Conservation (phyloP, 2,888 invertebrate species). For the Amorpha juglandis region DNA sequence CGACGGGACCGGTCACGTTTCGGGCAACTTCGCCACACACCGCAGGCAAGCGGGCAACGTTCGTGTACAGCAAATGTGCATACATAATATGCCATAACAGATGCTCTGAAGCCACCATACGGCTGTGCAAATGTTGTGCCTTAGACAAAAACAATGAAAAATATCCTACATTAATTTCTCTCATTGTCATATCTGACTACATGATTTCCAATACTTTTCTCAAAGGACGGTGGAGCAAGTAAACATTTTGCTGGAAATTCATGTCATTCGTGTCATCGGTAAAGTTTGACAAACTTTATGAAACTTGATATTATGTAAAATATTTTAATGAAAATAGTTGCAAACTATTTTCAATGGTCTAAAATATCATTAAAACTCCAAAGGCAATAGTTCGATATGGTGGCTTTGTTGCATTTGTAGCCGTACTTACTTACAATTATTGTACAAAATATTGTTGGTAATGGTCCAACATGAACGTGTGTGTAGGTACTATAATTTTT, state of each 20-base stretch:
- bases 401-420: background rate
- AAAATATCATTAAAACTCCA: background rate
- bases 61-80: conserved; percentile 50
- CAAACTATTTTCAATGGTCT: background rate
- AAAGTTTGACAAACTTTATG: background rate
- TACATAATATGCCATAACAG: conserved; percentile 24
- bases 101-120: conserved; percentile 26
- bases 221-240: background rate
- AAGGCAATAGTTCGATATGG: background rate
- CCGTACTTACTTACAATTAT: background rate
- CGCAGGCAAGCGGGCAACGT: conserved; percentile 88
- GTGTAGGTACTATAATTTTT: background rate
- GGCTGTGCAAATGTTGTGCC: conserved; percentile 32
- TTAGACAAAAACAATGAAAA: conserved; percentile 8
- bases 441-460: background rate
- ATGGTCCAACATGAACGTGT: background rate
- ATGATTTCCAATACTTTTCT: background rate
- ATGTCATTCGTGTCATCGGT: too few species aligned
- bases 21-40: conserved; percentile 95
- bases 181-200: background rate
- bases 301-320: background rate
- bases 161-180: background rate
- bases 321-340: background rate
- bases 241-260: too few species aligned
- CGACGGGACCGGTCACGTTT: conserved; percentile 94